Evolutionary conservation across 2,797 vertebrate genomes (phyloP), one percentile per base, ranked within the genome.

Genomic region (Falco naumanni): DNA sequence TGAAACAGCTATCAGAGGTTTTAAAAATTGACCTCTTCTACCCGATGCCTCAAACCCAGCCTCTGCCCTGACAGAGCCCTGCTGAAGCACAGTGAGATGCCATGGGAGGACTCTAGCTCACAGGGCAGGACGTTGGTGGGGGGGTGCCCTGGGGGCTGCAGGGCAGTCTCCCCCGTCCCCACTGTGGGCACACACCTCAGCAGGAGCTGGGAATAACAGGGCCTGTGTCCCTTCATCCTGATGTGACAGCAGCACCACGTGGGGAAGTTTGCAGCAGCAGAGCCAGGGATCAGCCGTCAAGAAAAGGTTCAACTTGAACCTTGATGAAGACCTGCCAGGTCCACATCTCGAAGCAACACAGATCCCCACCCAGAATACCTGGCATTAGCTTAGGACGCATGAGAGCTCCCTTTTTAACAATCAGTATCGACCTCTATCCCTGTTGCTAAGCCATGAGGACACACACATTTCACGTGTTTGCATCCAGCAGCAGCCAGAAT

Each of bases 191-290:
- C 37, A 65, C 20, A 61, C 10, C 18, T 24, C 39, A 85, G 33
- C 29, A 37, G 65, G 11, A 78, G 9, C 31, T 72, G 70, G 57
- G 48, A 68, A 16, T 41, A 50, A 10, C 18, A 41, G 34, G 12
- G 19, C 33, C 14, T 33, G 39, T 26, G n/a, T 28, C 72, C 13
- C 43, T 53, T 22, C 48, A 64, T 34, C 77, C n/a, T 19, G 16
- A 11, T n/a, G 16, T 39, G 41, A 54, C 28, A 43, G 78, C 34
- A 69, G 31, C 61, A 74, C 21, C n/a, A 11, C 0, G 0, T 50
- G 31, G 31, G 20, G 33, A 76, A 39, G 17, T 68, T 65, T 43
- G 54, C 66, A 56, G 51, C 22, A 66, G 24, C 33, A 47, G 50
- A 77, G 47, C 34, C 61, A 5, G 6, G 43, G 29, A 60, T 14